phyloP scores from a whole-genome alignment of 2,113 vertebrate genomes.

The Pithys albifrons region DNA sequence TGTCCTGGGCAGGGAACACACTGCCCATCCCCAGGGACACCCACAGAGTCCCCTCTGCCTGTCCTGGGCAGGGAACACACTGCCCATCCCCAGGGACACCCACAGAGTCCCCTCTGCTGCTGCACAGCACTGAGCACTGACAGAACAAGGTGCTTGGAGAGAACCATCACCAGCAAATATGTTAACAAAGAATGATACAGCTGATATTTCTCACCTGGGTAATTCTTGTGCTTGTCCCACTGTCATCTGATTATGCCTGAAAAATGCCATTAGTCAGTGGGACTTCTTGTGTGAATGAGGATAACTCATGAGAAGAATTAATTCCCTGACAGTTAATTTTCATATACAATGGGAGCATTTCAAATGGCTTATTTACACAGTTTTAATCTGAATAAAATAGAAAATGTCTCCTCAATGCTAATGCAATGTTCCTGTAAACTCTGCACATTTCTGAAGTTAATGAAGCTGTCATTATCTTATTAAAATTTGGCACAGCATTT shows the following conservation, averaged over 20 bases:
- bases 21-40: neutral
- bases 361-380: conserved; percentile 37
- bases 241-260: conserved; percentile 3
- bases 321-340: conserved; percentile 8
- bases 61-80: neutral
- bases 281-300: conserved; percentile 21
- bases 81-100: neutral
- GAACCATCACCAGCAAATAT: neutral
- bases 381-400: conserved; percentile 31
- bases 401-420: conserved; percentile 33
- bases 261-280: neutral
- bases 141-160: neutral
- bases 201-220: conserved; percentile 11
- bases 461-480: conserved; percentile 34
- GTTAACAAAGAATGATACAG: neutral
- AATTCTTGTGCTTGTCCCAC: neutral
- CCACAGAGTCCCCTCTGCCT: neutral
- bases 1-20: neutral
- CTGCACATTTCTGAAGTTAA: conserved; percentile 51
- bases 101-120: neutral
- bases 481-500: conserved; percentile 25
- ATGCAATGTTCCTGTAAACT: conserved; percentile 23
- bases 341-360: neutral
- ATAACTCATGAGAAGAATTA: conserved; percentile 14
- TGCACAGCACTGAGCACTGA: neutral